phyloP scores from a whole-genome alignment of 1,140 invertebrate genomes.

The Phymastichus coffea region DNA sequence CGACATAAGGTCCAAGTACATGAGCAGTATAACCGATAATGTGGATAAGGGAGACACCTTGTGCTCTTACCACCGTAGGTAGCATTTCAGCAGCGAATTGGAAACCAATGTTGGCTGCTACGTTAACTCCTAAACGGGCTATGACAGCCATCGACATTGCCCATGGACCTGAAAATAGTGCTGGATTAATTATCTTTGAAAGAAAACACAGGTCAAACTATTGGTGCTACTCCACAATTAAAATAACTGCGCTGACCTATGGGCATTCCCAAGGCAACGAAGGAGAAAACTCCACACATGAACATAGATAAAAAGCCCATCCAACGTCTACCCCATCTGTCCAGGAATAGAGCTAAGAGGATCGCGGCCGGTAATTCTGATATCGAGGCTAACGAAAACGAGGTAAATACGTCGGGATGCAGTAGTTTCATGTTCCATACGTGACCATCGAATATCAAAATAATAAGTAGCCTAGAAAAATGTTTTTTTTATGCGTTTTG shows the following conservation, averaged over 20 bases:
- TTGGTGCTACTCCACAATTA: too few relatives aligned
- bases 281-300: constrained; percentile 76
- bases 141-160: constrained; percentile 74
- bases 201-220: too few relatives aligned
- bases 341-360: constrained; percentile 75
- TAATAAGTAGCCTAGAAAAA: constrained; percentile 70
- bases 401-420: constrained; percentile 77
- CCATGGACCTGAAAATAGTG: constrained; percentile 60
- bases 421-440: constrained; percentile 80
- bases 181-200: too few relatives aligned
- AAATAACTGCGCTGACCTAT: constrained; percentile 57
- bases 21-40: constrained; percentile 82
- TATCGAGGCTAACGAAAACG: constrained; percentile 79
- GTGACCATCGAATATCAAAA: constrained; percentile 83
- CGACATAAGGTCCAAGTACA: constrained; percentile 78
- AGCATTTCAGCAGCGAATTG: constrained; percentile 87
- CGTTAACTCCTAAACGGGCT: constrained; percentile 80
- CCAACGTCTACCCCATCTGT: constrained; percentile 83
- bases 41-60: constrained; percentile 81
- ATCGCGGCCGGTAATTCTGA: constrained; percentile 83
- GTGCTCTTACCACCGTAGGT: constrained; percentile 82
- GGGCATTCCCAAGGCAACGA: constrained; percentile 72
- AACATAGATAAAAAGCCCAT: constrained; percentile 77
- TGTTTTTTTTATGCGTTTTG: too few relatives aligned
- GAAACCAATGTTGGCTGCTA: constrained; percentile 85